Percentiles rank a stretch among this genome's conserved stretches.
Evolutionary conservation across 1,140 invertebrate species (phyloP).

Genomic region (Papilio polytes): DNA sequence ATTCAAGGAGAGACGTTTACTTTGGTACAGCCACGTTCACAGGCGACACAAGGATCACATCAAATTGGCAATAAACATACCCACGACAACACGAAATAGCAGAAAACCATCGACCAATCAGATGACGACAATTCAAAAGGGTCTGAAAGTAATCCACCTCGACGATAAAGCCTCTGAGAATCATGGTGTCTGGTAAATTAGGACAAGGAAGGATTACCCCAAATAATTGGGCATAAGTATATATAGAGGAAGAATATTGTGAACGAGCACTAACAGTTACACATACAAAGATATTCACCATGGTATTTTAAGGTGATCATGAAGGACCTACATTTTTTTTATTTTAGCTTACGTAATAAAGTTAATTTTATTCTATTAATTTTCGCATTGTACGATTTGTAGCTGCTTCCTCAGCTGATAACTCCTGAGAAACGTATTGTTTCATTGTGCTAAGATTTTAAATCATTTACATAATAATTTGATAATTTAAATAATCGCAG

Average conservation of each 20-base stretch:
- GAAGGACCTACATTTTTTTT: neutral
- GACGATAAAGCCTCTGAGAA: too few relatives aligned
- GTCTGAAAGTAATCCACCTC: too few relatives aligned
- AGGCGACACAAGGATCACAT: too few relatives aligned
- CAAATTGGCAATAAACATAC: too few relatives aligned
- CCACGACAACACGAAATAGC: too few relatives aligned
- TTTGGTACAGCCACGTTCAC: too few relatives aligned
- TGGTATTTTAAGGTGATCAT: neutral
- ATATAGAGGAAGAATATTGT: neutral
- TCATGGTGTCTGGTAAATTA: too few relatives aligned
- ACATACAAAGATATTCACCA: neutral
- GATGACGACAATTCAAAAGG: too few relatives aligned
- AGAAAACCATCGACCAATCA: too few relatives aligned
- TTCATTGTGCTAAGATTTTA: neutral
- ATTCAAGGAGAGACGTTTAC: too few relatives aligned
- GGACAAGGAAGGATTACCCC: too few relatives aligned
- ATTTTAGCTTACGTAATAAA: neutral
- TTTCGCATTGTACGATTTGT: neutral
- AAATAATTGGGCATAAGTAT: neutral
- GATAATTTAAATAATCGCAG: neutral
- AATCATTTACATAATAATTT: slow-evolving; percentile 19
- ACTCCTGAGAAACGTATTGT: slow-evolving; percentile 11
- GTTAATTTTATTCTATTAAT: slow-evolving; percentile 8
- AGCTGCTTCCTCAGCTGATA: neutral
- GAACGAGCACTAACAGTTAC: neutral